Conservation (phyloP, 2,113 vertebrate species). For the Furnarius figulus region DNA sequence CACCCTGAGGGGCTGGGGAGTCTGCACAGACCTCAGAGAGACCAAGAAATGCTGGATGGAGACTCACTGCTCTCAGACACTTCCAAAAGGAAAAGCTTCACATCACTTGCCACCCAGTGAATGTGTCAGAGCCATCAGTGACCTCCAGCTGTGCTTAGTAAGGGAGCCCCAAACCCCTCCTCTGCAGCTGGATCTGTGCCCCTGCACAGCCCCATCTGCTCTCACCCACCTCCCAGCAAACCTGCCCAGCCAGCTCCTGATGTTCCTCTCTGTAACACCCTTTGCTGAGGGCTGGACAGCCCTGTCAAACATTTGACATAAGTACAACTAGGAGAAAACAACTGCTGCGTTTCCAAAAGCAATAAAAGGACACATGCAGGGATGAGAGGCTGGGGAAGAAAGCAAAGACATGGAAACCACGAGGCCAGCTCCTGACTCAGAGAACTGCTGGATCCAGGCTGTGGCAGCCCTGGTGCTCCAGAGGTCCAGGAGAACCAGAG, state of each 20-base stretch:
- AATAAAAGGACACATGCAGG: not conserved
- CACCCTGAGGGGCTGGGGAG: not conserved
- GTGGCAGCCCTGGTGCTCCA: not conserved
- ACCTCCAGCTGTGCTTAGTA: not conserved
- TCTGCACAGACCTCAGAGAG: not conserved
- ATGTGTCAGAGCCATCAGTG: not conserved
- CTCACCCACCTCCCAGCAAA: not conserved
- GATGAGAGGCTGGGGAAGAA: not conserved
- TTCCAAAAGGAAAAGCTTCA: not conserved
- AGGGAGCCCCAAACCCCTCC: not conserved
- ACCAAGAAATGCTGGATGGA: not conserved
- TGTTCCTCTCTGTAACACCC: not conserved
- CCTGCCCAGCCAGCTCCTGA: not conserved
- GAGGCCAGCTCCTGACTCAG: not conserved
- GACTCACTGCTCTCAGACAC: not conserved
- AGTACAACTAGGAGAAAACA: not conserved
- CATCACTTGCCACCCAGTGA: not conserved
- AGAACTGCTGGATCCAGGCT: not conserved
- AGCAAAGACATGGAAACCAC: not conserved
- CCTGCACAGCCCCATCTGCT: not conserved
- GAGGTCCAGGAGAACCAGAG: not conserved
- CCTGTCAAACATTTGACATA: not conserved
- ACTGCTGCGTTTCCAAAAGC: not conserved
- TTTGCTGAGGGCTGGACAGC: not conserved
- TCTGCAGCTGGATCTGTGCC: not conserved